These are phyloP conservation scores for Drosophila melanosoma DNA, from an alignment of 2,888 invertebrate species.

Conservation along the genomic window DNA sequence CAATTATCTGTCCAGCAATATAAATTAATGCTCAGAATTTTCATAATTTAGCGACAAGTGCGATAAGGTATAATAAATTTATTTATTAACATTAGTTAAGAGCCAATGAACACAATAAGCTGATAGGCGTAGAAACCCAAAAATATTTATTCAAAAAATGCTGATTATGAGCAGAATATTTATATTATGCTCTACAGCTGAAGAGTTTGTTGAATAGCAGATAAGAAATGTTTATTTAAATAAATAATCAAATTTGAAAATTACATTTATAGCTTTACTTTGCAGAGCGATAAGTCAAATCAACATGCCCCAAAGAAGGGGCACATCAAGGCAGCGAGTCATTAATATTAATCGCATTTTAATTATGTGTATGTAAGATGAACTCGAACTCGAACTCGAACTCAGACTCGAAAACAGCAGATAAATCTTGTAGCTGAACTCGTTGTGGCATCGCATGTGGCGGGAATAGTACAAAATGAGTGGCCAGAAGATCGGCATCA, in stretches of 20 bases:
- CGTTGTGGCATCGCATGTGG: conserved; percentile 7
- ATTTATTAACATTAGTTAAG: not conserved
- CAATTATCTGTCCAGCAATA: conserved; percentile 38
- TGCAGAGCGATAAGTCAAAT: conserved; percentile 21
- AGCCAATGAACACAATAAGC: not conserved
- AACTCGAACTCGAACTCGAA: conserved; percentile 41
- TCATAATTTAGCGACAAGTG: not conserved
- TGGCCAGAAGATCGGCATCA: conserved; percentile 90
- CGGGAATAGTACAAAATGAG: conserved; percentile 79
- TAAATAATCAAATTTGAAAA: not conserved
- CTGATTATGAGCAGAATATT: not conserved
- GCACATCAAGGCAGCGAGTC: conserved; percentile 49
- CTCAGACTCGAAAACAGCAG: conserved; percentile 23
- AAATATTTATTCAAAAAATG: not conserved
- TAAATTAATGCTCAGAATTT: conserved; percentile 10
- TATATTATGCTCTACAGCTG: not conserved
- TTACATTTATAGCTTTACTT: not conserved
- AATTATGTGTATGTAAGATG: conserved; percentile 54
- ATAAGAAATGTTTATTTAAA: not conserved
- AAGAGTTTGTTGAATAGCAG: too few relatives aligned
- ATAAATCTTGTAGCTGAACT: conserved; percentile 62
- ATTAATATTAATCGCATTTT: conserved; percentile 64
- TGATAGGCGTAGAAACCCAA: conserved; percentile 25
- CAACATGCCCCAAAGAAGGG: conserved; percentile 7
- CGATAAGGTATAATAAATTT: not conserved